Evolutionary conservation across 2,113 vertebrate genomes (phyloP).

Genomic region (Heterochromis multidens): DNA sequence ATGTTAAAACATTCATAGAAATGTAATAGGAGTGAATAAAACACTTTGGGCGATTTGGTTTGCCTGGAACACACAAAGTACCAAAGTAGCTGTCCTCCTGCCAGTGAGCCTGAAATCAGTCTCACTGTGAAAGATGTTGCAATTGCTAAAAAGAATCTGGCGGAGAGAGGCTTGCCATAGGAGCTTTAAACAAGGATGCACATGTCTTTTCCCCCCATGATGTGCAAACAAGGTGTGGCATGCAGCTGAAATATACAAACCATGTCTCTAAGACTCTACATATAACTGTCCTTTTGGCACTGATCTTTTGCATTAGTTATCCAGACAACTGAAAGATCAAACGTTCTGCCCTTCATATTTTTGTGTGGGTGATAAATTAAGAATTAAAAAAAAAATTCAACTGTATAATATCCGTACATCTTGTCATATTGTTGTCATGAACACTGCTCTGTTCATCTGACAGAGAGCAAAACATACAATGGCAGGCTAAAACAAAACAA

Average conservation of each 20-base stretch:
- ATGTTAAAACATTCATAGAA: too few relatives aligned
- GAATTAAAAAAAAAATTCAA: background rate
- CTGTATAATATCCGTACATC: background rate
- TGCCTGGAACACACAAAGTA: background rate
- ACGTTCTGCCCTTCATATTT: background rate
- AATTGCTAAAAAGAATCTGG: too few relatives aligned
- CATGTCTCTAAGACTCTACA: background rate
- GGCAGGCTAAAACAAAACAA: background rate
- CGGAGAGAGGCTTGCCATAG: background rate
- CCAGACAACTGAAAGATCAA: background rate
- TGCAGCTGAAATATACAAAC: background rate
- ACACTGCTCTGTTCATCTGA: background rate
- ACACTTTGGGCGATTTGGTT: background rate
- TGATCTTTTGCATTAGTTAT: background rate
- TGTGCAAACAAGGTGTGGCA: background rate
- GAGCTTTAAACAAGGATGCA: background rate
- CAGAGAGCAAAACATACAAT: background rate
- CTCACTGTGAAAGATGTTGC: too few relatives aligned
- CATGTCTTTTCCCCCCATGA: background rate
- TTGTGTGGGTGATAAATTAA: background rate
- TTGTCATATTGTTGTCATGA: background rate
- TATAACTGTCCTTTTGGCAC: background rate
- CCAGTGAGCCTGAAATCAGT: background rate
- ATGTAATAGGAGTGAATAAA: too few relatives aligned
- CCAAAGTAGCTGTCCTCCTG: background rate